Base-by-base conservation (phyloP, 2,888 invertebrate genomes). In the Noctua fimbriata region DNA sequence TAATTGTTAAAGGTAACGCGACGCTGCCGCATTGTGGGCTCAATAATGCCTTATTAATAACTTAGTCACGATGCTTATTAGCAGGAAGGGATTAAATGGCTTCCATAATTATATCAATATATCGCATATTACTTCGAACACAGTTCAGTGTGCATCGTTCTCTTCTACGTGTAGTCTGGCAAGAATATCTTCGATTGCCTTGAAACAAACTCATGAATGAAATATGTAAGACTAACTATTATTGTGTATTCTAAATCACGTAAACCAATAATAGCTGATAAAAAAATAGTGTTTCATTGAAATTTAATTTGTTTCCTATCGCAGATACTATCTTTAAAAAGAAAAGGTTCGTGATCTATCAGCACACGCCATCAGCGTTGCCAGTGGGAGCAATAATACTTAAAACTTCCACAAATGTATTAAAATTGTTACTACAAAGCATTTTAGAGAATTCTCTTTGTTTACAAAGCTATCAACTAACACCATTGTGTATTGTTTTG, bases 401-500 rank as follows among this genome's bases (percentile, higher is more conserved):
- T 12, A 36, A 41, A 78, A 67, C 18, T 58, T 65, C 60, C 41
- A 67, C 52, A 70, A 73, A 77, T 73, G 47, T 73, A 73, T 70
- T 77, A 63, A 69, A 72, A 86, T 82, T 0, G 69, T 85, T 76
- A 69, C 65, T 75, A 21, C 60, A 75, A 71, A 84, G 72, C 75
- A 67, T 69, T 86, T 84, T 28, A 32, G 60, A 76, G 55, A 73
- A 73, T 83, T 86, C n/a, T 69, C 79, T 65, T 87, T 83, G 79
- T 83, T 73, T 79, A 73, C 67, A 21, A 67, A 69, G 69, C 72
- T 75, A 66, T 75, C 69, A 66, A 79, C 65, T 86, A 72, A 75
- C 69, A 73, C 67, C 55, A 44, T 74, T 83, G 74, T 83, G 58
- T 86, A 77, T 83, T 82, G 86, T 83, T 76, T 74, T 76, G 71